Conservation (phyloP, 2,888 invertebrate species). For the Acanthosepion lycidas region DNA sequence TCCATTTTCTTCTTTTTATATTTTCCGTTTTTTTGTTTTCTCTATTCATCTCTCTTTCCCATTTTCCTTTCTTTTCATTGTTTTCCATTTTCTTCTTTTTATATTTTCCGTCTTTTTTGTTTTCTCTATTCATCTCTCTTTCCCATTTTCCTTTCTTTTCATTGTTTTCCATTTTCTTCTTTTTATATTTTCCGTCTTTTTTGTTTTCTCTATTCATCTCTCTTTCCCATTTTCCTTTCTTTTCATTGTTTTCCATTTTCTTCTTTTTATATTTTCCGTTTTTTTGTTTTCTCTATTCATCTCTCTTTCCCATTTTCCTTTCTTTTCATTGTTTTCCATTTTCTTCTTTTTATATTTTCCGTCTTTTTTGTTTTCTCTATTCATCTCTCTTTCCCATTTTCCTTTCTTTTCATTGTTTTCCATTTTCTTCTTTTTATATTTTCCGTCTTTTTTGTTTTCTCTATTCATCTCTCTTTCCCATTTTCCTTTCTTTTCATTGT, state of each 20-base stretch:
- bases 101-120: not conserved
- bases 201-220: not conserved
- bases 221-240: not conserved
- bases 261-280: not conserved
- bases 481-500: not conserved
- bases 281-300: not conserved
- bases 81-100: not conserved
- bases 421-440: not conserved
- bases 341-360: not conserved
- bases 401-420: too few relatives aligned
- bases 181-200: not conserved
- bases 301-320: not conserved
- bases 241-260: too few relatives aligned
- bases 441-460: not conserved
- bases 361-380: not conserved
- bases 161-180: too few relatives aligned
- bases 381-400: not conserved
- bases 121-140: not conserved
- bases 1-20: not conserved
- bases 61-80: not conserved
- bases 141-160: not conserved
- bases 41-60: not conserved
- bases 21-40: not conserved
- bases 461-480: not conserved
- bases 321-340: too few relatives aligned